These are phyloP conservation scores for Charanyca ferruginea DNA, from an alignment of 2,888 invertebrate species.

Conservation along the genomic window DNA sequence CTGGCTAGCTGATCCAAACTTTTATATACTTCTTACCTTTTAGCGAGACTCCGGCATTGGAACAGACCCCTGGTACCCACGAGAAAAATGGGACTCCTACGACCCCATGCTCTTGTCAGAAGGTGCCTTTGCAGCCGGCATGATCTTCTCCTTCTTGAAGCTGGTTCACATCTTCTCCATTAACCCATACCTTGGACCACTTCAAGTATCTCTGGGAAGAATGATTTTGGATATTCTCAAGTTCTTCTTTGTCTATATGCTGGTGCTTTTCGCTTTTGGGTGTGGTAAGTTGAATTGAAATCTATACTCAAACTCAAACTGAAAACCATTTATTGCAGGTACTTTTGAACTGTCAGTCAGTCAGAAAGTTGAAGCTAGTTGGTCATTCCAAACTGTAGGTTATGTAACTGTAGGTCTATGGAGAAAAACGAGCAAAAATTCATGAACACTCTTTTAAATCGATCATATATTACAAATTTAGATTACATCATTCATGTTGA, in stretches of 20 bases:
- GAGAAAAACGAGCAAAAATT: too few species aligned
- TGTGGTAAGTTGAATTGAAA: slow-evolving; percentile 93
- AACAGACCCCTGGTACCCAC: slow-evolving; percentile 95
- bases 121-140: slow-evolving; percentile 98
- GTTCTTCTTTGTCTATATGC: slow-evolving; percentile 98
- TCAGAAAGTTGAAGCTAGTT: too few species aligned
- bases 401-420: too few species aligned
- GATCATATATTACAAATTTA: too few species aligned
- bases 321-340: too few species aligned
- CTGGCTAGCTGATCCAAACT: background rate
- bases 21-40: background rate
- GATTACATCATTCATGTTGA: too few species aligned
- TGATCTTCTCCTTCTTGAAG: slow-evolving; percentile 98
- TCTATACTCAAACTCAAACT: too few species aligned
- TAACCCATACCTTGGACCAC: slow-evolving; percentile 98
- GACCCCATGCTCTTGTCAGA: slow-evolving; percentile 98
- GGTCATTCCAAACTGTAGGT: too few species aligned
- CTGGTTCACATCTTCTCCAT: slow-evolving; percentile 99
- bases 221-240: slow-evolving; percentile 99
- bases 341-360: too few species aligned
- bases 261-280: slow-evolving; percentile 98
- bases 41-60: slow-evolving; percentile 94
- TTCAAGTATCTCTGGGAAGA: slow-evolving; percentile 97
- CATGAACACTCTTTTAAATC: too few species aligned
- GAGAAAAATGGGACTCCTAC: slow-evolving; percentile 98